Evolutionary conservation across 2,113 vertebrate genomes (phyloP).

Genomic region (Catharus fuscescens): DNA sequence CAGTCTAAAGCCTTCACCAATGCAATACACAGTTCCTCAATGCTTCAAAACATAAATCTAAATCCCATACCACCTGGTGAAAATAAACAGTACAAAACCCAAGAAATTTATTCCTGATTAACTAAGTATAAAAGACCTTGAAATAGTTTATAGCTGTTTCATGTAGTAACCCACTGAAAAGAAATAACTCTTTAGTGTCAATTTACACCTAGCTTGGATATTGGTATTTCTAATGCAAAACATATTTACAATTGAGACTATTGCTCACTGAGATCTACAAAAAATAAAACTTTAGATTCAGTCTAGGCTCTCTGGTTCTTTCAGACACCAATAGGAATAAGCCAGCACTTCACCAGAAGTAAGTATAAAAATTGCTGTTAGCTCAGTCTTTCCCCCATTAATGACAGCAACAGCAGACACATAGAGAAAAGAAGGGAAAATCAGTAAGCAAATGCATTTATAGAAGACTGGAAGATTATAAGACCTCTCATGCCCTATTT

Average conservation of each 20-base stretch:
- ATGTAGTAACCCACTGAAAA: background rate
- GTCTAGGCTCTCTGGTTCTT: background rate
- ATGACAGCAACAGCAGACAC: background rate
- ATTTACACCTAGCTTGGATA: background rate
- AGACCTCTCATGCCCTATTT: background rate
- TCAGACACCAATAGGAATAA: background rate
- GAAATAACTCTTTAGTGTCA: background rate
- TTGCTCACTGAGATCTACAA: background rate
- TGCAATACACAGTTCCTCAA: background rate
- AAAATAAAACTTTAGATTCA: background rate
- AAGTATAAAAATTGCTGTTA: background rate
- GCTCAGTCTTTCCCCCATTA: background rate
- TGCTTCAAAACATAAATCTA: background rate
- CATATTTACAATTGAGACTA: background rate
- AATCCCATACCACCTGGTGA: background rate
- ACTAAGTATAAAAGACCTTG: background rate
- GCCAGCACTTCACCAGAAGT: background rate
- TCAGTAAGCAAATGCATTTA: background rate
- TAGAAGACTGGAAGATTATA: background rate
- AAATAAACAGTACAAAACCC: slow-evolving; percentile 21
- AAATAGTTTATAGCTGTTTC: background rate
- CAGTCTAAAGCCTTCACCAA: background rate
- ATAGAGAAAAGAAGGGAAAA: background rate
- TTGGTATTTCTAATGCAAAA: background rate
- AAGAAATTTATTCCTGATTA: slow-evolving; percentile 22